Evolutionary conservation across 2,888 invertebrate species (phyloP).

Genomic region (Cacoxenus indagator): DNA sequence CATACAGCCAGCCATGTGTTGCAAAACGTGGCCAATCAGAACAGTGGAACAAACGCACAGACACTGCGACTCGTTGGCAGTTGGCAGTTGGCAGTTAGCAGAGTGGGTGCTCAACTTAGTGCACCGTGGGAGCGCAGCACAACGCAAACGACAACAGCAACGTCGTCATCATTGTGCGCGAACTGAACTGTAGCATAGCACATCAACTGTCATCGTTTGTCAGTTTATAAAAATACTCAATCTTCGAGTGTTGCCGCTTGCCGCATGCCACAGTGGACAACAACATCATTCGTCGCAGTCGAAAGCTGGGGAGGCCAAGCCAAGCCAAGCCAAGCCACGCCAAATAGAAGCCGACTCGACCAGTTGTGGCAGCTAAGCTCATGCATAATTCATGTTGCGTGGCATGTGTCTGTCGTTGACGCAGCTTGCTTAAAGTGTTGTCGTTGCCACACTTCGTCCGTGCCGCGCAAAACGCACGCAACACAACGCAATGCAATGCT

Average conservation of each 20-base stretch:
- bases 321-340: conserved; percentile 24
- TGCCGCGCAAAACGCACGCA: conserved; percentile 47
- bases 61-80: conserved; percentile 27
- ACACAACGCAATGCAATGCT: conserved; percentile 49
- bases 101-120: conserved; percentile 22
- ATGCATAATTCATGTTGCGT: conserved; percentile 60
- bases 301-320: neutral
- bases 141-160: neutral
- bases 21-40: conserved; percentile 13
- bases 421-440: conserved; percentile 32
- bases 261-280: neutral
- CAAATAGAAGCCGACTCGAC: neutral
- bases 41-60: conserved; percentile 41
- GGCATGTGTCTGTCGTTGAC: conserved; percentile 44
- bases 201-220: conserved; percentile 70
- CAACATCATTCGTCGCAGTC: neutral
- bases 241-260: neutral
- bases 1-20: neutral
- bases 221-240: conserved; percentile 61
- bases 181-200: conserved; percentile 50
- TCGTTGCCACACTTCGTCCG: conserved; percentile 15
- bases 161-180: conserved; percentile 1
- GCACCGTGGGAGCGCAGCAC: conserved; percentile 13
- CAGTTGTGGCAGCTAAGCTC: conserved; percentile 35
- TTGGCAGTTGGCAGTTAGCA: conserved; percentile 25